Base-by-base conservation (phyloP, 2,888 invertebrate genomes). In the Isoperla grammatica region DNA sequence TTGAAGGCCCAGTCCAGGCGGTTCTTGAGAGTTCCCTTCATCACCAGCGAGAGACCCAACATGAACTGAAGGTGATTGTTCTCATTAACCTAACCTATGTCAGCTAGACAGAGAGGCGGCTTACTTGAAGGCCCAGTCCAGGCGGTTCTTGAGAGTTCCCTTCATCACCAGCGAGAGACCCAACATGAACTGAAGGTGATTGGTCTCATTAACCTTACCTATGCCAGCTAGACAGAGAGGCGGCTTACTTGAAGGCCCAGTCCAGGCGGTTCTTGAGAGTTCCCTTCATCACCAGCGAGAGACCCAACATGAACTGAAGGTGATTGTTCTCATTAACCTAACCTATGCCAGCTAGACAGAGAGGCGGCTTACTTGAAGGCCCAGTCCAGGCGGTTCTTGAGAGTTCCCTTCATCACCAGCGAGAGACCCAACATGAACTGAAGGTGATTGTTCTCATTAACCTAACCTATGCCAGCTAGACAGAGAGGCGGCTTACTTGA, bases 391-490 rank as follows among this genome's bases (percentile, higher is more conserved):
- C 78, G 72, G 61, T 78, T 78, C 48, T 76, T 74, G 35, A 76
- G 64, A 13, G 72, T 72, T 4, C 78, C 78, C 53, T 77, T 68
- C 29, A 76, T 73, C 62, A 78, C 70, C 29, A 77, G 75, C 11
- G 78, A 78, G 56, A 78, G 68, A 11, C 76, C 76, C 67, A 76
- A 73, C 59, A 78, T 76, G 69, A 78, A 77, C 67, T 78, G 70
- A 79, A 79, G 61, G 75, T 78, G 62, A 79, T 74, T n/a, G 75
- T 72, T 37, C 78, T n/a, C n/a, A n/a, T n/a, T n/a, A n/a, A n/a
- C n/a, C n/a, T n/a, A n/a, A n/a, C n/a, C n/a, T n/a, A n/a, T n/a
- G n/a, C n/a, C n/a, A n/a, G n/a, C n/a, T n/a, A n/a, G n/a, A n/a
- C n/a, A n/a, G n/a, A n/a, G n/a, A n/a, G n/a, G n/a, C n/a, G 3